A percentile compares a stretch with the other conserved stretches of the same genome.
These are phyloP conservation scores for Drosophila chauvacae DNA, from an alignment of 1,140 invertebrate species.

Conservation along the genomic window DNA sequence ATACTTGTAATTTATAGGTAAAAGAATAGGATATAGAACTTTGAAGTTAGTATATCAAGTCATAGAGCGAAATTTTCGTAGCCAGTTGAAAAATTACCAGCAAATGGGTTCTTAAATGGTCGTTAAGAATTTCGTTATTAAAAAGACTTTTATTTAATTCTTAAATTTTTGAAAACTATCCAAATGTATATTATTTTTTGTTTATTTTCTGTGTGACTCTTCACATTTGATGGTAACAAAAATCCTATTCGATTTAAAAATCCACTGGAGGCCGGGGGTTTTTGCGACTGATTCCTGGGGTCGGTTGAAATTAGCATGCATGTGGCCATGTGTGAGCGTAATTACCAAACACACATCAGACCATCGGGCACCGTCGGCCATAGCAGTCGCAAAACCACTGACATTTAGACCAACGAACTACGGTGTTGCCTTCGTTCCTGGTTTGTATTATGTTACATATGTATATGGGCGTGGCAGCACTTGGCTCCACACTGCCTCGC, in stretches of 20 bases:
- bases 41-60: not conserved
- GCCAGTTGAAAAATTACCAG: too few relatives aligned
- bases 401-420: constrained; percentile 20
- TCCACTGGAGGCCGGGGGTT: constrained; percentile 3
- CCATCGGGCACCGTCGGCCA: constrained; percentile 1
- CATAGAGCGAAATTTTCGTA: too few relatives aligned
- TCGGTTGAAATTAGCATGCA: constrained; percentile 67
- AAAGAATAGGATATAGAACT: too few relatives aligned
- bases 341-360: constrained; percentile 60
- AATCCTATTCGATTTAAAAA: constrained; percentile 44
- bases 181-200: not conserved
- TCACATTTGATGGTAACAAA: constrained; percentile 35
- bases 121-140: not conserved
- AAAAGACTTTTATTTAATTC: not conserved
- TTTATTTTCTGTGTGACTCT: not conserved
- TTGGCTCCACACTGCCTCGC: constrained; percentile 31
- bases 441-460: constrained; percentile 18
- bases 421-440: not conserved
- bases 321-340: constrained; percentile 70
- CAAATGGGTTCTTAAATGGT: not conserved
- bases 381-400: constrained; percentile 18
- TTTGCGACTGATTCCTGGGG: constrained; percentile 12
- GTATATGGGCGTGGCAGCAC: constrained; percentile 7
- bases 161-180: not conserved
- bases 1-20: not conserved